phyloP scores from a whole-genome alignment of 2,113 vertebrate genomes.

The Sisor rabdophorus region DNA sequence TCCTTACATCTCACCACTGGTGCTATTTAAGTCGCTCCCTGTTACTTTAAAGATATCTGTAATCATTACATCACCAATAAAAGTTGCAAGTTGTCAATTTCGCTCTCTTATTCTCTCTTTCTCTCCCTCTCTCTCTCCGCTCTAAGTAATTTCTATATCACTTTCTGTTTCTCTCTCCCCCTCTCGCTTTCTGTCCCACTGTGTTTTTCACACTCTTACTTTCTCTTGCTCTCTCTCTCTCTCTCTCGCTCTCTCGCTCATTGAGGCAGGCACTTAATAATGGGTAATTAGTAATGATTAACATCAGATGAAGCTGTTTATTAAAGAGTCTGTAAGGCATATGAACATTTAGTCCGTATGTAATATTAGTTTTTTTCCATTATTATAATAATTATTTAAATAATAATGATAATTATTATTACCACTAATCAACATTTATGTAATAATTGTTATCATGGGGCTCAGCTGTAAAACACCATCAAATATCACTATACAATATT shows the following conservation, averaged over 20 bases:
- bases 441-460: not conserved
- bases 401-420: not conserved
- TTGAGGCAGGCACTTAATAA: not conserved
- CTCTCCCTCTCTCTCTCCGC: no score
- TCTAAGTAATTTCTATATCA: no score
- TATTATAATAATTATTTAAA: not conserved
- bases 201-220: no score
- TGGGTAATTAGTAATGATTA: not conserved
- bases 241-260: no score
- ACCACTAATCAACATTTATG: not conserved
- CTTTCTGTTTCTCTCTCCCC: no score
- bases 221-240: no score
- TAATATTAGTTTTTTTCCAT: not conserved
- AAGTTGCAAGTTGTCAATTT: not conserved
- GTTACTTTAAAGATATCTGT: not conserved
- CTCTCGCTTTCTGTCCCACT: no score
- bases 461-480: not conserved
- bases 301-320: not conserved
- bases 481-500: not conserved
- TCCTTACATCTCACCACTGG: conserved; percentile 7
- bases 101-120: no score
- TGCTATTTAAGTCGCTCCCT: not conserved
- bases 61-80: not conserved
- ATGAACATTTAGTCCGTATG: not conserved
- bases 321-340: not conserved